phyloP scores from a whole-genome alignment of 2,888 invertebrate species.

The Baccha elongata region DNA sequence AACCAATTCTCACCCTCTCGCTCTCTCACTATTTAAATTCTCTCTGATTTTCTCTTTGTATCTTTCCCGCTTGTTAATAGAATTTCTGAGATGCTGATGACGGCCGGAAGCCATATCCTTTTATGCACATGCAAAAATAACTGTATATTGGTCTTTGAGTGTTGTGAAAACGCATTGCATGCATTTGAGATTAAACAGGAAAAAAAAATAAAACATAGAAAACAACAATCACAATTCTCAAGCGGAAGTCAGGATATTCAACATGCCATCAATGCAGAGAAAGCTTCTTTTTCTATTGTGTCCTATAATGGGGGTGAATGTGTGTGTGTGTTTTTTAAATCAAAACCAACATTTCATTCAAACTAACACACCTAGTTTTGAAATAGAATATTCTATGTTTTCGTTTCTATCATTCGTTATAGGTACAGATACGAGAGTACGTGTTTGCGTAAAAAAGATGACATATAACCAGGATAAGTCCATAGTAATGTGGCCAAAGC shows the following conservation, averaged over 20 bases:
- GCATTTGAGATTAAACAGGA: no score
- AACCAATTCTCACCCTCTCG: constrained; percentile 22
- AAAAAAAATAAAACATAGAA: constrained; percentile 26
- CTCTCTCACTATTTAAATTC: constrained; percentile 1
- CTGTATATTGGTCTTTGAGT: constrained; percentile 5
- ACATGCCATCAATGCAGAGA: constrained; percentile 61
- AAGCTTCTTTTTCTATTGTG: constrained; percentile 61
- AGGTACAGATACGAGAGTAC: constrained; percentile 11
- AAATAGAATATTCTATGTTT: constrained; percentile 34
- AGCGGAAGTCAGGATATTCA: constrained; percentile 68
- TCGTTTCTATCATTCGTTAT: constrained; percentile 3
- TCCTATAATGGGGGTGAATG: constrained; percentile 10
- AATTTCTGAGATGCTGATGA: constrained; percentile 11
- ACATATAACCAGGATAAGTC: constrained; percentile 64
- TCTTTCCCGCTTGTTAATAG: constrained; percentile 7
- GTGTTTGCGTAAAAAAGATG: constrained; percentile 54
- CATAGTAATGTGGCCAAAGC: constrained; percentile 50
- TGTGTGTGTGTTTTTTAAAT: constrained; percentile 18
- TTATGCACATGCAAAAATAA: constrained; percentile 37
- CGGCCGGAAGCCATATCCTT: constrained; percentile 56
- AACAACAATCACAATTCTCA: constrained; percentile 11
- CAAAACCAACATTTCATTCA: constrained; percentile 32
- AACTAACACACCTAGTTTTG: constrained; percentile 61
- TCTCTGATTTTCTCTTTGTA: constrained; percentile 10
- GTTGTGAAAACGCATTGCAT: constrained; percentile 61